Evolutionary conservation across 1,140 invertebrate species (phyloP).

Genomic region (Leptinotarsa defecta): DNA sequence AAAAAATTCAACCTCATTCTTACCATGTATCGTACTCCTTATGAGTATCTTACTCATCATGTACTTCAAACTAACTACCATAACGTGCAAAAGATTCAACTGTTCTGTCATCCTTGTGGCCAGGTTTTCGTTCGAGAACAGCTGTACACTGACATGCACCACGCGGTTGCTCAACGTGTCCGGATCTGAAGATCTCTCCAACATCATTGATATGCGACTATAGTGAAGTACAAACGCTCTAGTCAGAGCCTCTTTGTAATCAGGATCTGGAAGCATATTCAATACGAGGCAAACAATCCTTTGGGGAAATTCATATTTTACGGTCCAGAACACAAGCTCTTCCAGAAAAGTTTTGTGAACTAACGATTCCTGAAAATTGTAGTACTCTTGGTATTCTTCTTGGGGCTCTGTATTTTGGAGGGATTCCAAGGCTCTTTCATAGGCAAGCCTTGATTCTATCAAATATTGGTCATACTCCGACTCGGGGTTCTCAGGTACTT

Average conservation of each 20-base stretch:
- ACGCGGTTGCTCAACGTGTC: conserved; percentile 92
- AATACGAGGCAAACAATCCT: conserved; percentile 94
- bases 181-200: conserved; percentile 83
- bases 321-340: conserved; percentile 97
- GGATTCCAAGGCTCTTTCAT: conserved; percentile 77
- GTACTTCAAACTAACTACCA: conserved; percentile 89
- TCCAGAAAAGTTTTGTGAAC: conserved; percentile 89
- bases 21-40: conserved; percentile 83
- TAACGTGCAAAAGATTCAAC: conserved; percentile 87
- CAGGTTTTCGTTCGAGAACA: conserved; percentile 92
- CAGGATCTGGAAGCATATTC: conserved; percentile 92
- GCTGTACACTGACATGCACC: conserved; percentile 93
- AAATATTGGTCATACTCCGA: conserved; percentile 75
- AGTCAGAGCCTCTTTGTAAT: conserved; percentile 76
- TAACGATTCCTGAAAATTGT: conserved; percentile 78
- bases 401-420: conserved; percentile 82
- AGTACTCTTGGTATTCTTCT: conserved; percentile 77
- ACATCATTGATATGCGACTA: conserved; percentile 87
- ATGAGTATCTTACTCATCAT: conserved; percentile 94
- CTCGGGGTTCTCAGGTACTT: conserved; percentile 62
- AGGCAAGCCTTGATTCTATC: conserved; percentile 73
- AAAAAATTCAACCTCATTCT: conserved; percentile 34
- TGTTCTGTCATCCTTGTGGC: conserved; percentile 89
- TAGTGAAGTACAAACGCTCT: conserved; percentile 93
- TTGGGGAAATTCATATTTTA: conserved; percentile 96